These are phyloP conservation scores for Nematostella vectensis DNA, from an alignment of 92 coral and sea anemone genomes.

Conservation along the genomic window DNA sequence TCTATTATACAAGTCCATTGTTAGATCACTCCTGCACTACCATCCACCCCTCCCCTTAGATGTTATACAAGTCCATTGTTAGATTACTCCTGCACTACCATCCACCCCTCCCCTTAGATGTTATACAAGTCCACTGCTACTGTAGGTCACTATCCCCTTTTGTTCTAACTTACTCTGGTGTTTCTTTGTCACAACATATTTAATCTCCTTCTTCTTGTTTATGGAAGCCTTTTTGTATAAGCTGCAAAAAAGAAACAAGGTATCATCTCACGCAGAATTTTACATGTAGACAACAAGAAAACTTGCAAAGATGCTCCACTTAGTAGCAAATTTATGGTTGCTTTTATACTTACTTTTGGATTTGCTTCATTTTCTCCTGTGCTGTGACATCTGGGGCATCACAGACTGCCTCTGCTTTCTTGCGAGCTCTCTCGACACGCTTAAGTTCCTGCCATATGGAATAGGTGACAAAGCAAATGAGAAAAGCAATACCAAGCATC, in stretches of 20 bases:
- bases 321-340: no score
- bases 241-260: conserved; percentile 17
- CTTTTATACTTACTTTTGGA: conserved; percentile 72
- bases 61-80: no score
- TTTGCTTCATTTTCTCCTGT: conserved; percentile 82
- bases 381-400: conserved; percentile 86
- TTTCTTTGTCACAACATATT: conserved; percentile 91
- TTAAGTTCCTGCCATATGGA: conserved; percentile 72
- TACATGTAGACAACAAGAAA: neutral
- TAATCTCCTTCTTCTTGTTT: conserved; percentile 75
- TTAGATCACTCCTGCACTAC: no score
- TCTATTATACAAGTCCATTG: no score
- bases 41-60: no score
- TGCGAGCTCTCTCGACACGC: conserved; percentile 83
- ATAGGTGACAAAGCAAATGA: neutral
- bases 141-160: no score
- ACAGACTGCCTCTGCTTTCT: conserved; percentile 92
- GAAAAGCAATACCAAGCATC: neutral
- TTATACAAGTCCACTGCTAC: no score
- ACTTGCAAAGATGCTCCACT: neutral
- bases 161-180: conserved; percentile 74
- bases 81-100: no score
- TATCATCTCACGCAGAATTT: neutral
- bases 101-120: no score
- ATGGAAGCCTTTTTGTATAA: conserved; percentile 79